A percentile compares a stretch with the other conserved stretches of the same genome.
Conservation (phyloP, 1,140 invertebrate species). For the Brachionus paranguensis region DNA sequence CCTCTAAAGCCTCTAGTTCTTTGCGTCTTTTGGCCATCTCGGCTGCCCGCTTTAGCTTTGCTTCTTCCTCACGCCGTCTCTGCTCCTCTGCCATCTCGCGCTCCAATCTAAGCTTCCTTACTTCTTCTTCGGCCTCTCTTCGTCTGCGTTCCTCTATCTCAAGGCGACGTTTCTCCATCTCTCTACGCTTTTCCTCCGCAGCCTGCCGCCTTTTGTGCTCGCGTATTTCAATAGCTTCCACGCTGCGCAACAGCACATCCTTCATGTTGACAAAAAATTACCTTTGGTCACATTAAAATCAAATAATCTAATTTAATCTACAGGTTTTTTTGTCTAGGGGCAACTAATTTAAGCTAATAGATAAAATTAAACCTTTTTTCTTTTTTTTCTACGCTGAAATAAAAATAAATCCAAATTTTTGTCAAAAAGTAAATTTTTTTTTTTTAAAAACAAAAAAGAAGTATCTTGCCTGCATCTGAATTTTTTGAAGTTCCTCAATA, state of each 20-base stretch:
- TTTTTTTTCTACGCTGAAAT: slow-evolving; percentile 3
- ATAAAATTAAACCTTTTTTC: not conserved
- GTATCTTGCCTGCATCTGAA: slow-evolving; percentile 5
- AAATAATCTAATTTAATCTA: not conserved
- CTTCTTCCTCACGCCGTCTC: not conserved
- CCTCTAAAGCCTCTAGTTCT: slow-evolving; percentile 28
- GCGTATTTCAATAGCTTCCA: slow-evolving; percentile 6
- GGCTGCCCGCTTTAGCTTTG: not conserved
- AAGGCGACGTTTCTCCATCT: not conserved
- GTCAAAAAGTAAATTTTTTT: not conserved
- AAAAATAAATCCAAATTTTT: not conserved
- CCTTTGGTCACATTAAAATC: not conserved
- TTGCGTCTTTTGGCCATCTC: slow-evolving; percentile 17
- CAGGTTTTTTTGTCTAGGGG: not conserved
- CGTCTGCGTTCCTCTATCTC: slow-evolving; percentile 10
- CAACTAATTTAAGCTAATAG: not conserved
- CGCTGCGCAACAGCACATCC: not conserved
- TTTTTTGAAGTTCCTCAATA: not conserved
- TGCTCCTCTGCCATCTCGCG: slow-evolving; percentile 15
- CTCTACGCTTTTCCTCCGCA: slow-evolving; percentile 8
- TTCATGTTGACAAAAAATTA: not conserved
- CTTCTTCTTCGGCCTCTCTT: slow-evolving; percentile 13
- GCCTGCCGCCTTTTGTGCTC: not conserved
- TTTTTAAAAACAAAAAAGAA: not conserved
- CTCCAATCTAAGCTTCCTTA: not conserved